Evolutionary conservation across 2,888 invertebrate genomes (phyloP).

Genomic region (Colletes collaris): DNA sequence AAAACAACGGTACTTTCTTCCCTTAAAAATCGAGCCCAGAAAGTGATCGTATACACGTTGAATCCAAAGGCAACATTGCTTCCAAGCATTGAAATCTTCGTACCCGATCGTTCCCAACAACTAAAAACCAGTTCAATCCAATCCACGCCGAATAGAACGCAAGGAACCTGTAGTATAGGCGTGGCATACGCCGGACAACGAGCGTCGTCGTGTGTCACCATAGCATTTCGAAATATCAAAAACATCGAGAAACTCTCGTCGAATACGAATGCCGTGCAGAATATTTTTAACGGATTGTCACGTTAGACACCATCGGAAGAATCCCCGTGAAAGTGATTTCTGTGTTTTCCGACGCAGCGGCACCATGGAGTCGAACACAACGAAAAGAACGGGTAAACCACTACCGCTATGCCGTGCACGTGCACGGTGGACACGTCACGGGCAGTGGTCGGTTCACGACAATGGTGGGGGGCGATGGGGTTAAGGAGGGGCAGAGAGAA

Average conservation of each 20-base stretch:
- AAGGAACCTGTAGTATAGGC: conserved; percentile 37
- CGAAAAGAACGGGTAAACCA: not conserved
- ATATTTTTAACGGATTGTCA: not conserved
- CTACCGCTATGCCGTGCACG: conserved; percentile 35
- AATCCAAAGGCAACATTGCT: not conserved
- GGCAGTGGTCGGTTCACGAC: conserved; percentile 38
- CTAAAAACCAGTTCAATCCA: conserved; percentile 38
- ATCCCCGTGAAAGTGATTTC: conserved; percentile 11
- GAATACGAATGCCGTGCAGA: not conserved
- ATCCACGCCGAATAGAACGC: conserved; percentile 6
- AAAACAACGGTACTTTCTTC: too few relatives aligned
- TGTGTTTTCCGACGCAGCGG: conserved; percentile 1
- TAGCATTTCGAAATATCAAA: not conserved
- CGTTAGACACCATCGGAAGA: not conserved
- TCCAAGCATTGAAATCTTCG: conserved; percentile 41
- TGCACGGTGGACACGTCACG: conserved; percentile 56
- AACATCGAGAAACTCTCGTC: not conserved
- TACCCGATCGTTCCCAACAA: conserved; percentile 6
- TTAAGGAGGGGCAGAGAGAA: conserved; percentile 53
- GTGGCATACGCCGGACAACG: conserved; percentile 27
- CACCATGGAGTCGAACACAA: conserved; percentile 31
- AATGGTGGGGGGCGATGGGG: conserved; percentile 43
- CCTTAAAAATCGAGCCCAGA: not conserved
- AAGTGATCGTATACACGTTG: not conserved
- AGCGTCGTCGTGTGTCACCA: not conserved